phyloP scores from a whole-genome alignment of 2,888 invertebrate genomes.

The Drosophila dives region DNA sequence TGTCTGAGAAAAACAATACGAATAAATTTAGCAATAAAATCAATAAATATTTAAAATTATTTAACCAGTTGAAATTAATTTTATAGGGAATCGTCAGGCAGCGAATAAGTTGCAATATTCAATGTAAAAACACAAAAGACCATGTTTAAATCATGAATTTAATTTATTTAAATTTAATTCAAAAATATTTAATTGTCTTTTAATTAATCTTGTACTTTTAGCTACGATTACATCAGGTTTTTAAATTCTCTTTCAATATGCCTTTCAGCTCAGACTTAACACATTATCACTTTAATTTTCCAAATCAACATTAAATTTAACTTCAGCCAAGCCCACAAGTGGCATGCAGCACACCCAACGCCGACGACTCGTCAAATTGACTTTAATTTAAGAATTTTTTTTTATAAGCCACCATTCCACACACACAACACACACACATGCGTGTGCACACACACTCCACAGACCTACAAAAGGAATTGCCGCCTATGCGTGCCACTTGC shows the following conservation, averaged over 20 bases:
- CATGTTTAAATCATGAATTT: not conserved
- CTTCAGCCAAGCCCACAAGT: conserved; percentile 28
- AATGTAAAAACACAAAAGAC: not conserved
- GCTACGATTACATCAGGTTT: not conserved
- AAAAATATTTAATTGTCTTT: not conserved
- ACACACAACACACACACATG: not conserved
- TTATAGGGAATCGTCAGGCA: not conserved
- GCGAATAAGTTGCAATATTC: not conserved
- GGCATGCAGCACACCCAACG: conserved; percentile 10
- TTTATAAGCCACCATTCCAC: conserved; percentile 40
- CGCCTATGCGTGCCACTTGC: conserved; percentile 47
- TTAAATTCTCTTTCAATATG: conserved; percentile 1
- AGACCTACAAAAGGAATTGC: conserved; percentile 41
- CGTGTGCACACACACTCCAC: conserved; percentile 9
- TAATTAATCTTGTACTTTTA: not conserved
- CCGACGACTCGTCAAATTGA: conserved; percentile 64
- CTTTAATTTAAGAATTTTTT: conserved; percentile 75
- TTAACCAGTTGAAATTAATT: not conserved
- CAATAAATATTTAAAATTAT: not conserved
- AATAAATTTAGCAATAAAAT: not conserved
- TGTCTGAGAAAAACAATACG: not conserved
- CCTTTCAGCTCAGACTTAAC: conserved; percentile 8
- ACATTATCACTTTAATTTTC: conserved; percentile 63
- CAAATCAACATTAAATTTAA: conserved; percentile 68
- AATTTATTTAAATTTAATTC: not conserved